Evolutionary conservation across 92 coral and sea anemone species (phyloP), one percentile per base, ranked within the genome.

Genomic region (Paragorgia papillata): DNA sequence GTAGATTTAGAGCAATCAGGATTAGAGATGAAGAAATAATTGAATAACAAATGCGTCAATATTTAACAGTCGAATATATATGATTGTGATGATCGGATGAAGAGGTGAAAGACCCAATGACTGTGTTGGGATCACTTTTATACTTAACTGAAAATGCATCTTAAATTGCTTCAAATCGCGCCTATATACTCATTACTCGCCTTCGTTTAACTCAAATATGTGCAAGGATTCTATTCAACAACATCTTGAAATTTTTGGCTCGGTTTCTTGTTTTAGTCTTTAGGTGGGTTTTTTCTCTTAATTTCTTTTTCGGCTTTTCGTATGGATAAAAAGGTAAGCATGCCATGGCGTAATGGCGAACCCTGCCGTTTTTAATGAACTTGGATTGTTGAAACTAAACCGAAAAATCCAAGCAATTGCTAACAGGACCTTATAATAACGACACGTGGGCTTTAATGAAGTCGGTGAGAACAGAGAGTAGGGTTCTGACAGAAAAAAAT

Each of bases 351-450:
- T 31, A 53, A 71, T 71, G 64, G 19, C 27, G 78, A 49, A 30
- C 53, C 78, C 78, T 55, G 78, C 31, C 54, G 78, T 25, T 71
- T 71, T 71, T 54, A 71, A 71, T 71, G 78, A 71, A 71, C 61
- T 55, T 32, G 46, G 64, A 17, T 71, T 53, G 63, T 71, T 71
- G 50, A 71, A 55, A 53, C 64, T 49, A 33, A n/a, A 33, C 78
- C 78, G 78, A 71, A 71, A 71, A 57, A 53, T 71, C 57, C 57
- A 48, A 55, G 63, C 76, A 67, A 67, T 67, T 67, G 74, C n/a
- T 67, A 41, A 67, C 53, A 39, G 28, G 73, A 43, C 55, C 61
- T 28, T 1, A 53, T 35, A 8, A 32, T 68, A 46, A 24, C 32
- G 75, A 68, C 63, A 71, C 57, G 78, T 71, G 78, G 48, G 35